phyloP scores from a whole-genome alignment of 2,797 vertebrate species.

The Neopelma chrysocephalum region DNA sequence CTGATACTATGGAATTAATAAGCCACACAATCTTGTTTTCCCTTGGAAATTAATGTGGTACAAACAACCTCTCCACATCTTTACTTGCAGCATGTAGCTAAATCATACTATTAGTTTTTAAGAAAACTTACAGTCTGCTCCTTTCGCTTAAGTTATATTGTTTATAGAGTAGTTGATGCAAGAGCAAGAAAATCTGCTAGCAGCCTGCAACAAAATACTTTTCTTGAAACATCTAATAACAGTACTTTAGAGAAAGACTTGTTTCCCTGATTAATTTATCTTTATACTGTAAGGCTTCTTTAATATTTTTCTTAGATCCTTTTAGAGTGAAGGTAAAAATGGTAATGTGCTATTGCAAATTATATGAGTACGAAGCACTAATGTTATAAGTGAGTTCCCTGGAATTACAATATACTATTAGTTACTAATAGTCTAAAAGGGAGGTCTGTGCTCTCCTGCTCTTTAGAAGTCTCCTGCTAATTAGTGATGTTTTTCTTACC shows the following conservation, averaged over 20 bases:
- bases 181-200: background rate
- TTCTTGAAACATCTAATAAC: background rate
- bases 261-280: background rate
- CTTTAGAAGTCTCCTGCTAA: background rate
- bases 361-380: background rate
- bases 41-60: background rate
- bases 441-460: background rate
- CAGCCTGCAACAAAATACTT: background rate
- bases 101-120: background rate
- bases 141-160: background rate
- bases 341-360: background rate
- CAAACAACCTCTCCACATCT: background rate
- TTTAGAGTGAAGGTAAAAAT: background rate
- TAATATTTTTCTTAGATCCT: background rate
- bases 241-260: background rate
- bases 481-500: background rate
- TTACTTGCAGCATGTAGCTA: background rate
- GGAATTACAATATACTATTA: background rate
- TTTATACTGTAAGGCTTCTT: background rate
- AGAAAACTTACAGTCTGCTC: background rate
- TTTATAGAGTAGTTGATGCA: background rate
- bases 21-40: background rate
- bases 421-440: background rate
- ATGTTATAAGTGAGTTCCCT: background rate
- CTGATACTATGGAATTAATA: background rate